phyloP scores from a whole-genome alignment of 2,797 vertebrate species.

The Crocodylus rhombifer region DNA sequence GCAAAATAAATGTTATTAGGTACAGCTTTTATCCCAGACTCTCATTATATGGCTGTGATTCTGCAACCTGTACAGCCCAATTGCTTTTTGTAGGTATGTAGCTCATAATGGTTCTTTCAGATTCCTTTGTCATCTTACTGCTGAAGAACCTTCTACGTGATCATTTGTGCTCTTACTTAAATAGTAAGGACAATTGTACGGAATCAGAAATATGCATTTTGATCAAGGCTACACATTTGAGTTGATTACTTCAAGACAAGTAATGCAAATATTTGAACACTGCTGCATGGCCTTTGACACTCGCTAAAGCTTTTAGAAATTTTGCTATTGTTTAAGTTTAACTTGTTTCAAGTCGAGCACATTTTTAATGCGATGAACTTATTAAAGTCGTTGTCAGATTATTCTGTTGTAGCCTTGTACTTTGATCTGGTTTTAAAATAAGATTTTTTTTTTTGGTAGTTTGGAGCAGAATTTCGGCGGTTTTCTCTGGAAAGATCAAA shows the following conservation, averaged over 20 bases:
- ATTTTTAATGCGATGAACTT: fast-evolving
- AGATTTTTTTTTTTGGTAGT: constrained; percentile 81
- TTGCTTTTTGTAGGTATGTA: not conserved
- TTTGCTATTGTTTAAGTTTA: not conserved
- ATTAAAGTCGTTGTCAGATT: not conserved
- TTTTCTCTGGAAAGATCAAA: constrained; percentile 97
- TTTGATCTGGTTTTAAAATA: not conserved
- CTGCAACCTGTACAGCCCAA: no score
- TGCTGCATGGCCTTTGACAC: not conserved
- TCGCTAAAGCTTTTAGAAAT: not conserved
- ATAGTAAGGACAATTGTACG: not conserved
- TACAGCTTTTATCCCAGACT: no score
- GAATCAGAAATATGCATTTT: not conserved
- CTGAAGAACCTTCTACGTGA: not conserved
- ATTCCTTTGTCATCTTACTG: not conserved
- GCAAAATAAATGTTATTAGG: no score
- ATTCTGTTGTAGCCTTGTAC: not conserved
- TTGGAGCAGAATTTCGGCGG: constrained; percentile 96
- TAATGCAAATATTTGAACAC: fast-evolving
- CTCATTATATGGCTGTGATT: no score
- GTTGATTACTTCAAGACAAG: fast-evolving
- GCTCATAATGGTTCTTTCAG: not conserved
- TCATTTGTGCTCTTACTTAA: not conserved
- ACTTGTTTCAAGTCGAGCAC: not conserved
- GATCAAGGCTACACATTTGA: not conserved